Evolutionary conservation across 1,140 invertebrate species (phyloP).

Genomic region (Cotesia glomerata): DNA sequence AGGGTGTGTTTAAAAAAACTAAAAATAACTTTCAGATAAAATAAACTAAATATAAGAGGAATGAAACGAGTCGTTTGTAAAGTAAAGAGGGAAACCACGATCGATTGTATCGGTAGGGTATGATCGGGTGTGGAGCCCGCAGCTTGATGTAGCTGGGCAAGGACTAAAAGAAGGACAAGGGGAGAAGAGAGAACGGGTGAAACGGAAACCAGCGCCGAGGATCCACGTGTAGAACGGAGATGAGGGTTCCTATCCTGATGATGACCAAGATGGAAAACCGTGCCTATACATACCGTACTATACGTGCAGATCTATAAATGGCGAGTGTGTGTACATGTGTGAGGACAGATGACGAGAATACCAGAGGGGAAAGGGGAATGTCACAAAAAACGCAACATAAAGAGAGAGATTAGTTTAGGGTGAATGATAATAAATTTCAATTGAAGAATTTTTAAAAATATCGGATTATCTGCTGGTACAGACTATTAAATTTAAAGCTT

Average conservation of each 20-base stretch:
- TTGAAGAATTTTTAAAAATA: constrained; percentile 28
- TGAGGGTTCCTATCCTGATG: neutral
- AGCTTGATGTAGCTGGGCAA: too few species aligned
- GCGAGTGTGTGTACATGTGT: neutral
- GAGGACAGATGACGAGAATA: neutral
- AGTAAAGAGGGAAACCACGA: constrained; percentile 20
- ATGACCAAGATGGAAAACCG: neutral
- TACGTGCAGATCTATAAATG: neutral
- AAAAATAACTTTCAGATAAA: neutral
- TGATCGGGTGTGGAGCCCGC: constrained; percentile 12
- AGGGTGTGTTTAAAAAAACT: neutral
- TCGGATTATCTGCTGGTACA: constrained; percentile 43
- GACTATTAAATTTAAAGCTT: constrained; percentile 51
- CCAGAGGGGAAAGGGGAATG: neutral
- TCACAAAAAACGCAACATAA: neutral
- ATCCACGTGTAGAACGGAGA: constrained; percentile 8
- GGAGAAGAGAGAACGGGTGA: neutral
- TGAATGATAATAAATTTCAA: constrained; percentile 19
- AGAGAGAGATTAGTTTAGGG: constrained; percentile 17
- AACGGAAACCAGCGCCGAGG: constrained; percentile 7
- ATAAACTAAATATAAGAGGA: neutral
- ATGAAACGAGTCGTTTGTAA: neutral
- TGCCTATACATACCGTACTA: too few species aligned
- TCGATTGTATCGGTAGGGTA: constrained; percentile 18
- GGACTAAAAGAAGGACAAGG: too few species aligned